Conservation (phyloP, 2,113 vertebrate genomes). For the Sorex araneus region DNA sequence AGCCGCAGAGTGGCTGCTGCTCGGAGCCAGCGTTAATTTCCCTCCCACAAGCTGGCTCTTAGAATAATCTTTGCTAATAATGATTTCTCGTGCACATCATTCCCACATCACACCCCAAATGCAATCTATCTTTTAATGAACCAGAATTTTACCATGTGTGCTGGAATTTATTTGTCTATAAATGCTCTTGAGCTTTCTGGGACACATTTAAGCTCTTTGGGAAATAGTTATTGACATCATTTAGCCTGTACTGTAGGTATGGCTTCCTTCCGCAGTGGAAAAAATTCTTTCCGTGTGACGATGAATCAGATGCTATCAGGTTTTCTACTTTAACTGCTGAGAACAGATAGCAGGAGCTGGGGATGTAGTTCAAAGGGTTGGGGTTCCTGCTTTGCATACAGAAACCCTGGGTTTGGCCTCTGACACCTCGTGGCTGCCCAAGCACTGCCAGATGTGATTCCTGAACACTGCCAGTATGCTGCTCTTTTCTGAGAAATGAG, state of each 20-base stretch:
- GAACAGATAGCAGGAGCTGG: neutral
- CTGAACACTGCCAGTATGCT: no score
- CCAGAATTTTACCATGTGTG: neutral
- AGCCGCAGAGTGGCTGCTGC: no score
- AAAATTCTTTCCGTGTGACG: neutral
- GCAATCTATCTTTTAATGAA: neutral
- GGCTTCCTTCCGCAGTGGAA: neutral
- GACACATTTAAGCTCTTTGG: neutral
- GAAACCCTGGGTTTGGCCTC: no score
- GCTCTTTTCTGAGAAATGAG: no score
- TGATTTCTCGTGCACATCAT: no score
- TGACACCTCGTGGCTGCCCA: no score
- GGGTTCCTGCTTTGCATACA: no score
- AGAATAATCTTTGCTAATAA: no score
- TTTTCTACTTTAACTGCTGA: neutral
- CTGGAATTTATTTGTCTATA: neutral
- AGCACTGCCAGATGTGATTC: no score
- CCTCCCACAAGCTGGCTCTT: no score
- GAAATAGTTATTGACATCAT: neutral
- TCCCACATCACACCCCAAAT: neutral
- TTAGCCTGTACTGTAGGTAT: neutral
- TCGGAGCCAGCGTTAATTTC: no score
- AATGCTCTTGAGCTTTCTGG: neutral
- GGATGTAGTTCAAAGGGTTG: no score
- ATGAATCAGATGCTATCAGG: neutral